Percentiles rank a stretch among this genome's conserved stretches.
Evolutionary conservation across 2,888 invertebrate genomes (phyloP).

Genomic region (Tryphoninae sp.): DNA sequence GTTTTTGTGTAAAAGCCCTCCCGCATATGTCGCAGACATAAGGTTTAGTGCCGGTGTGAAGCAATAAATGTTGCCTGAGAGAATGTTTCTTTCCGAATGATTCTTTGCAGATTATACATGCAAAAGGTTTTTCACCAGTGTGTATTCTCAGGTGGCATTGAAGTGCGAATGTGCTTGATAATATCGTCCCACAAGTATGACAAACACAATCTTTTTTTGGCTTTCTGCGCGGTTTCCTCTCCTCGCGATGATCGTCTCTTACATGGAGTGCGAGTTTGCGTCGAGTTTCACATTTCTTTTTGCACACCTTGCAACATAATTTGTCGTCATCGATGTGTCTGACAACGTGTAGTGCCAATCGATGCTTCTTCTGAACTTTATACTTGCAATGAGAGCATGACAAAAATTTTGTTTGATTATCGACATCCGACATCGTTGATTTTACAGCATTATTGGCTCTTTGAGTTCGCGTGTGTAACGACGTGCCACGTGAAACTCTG

Average conservation of each 20-base stretch:
- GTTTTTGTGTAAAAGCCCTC: conserved; percentile 78
- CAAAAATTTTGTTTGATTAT: conserved; percentile 33
- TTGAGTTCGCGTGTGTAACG: conserved; percentile 26
- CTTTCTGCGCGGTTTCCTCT: conserved; percentile 19
- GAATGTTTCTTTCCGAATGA: conserved; percentile 76
- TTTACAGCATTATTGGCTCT: background rate
- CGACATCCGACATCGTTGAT: background rate
- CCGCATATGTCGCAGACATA: conserved; percentile 79
- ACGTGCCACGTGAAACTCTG: conserved; percentile 46
- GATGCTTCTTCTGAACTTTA: conserved; percentile 66
- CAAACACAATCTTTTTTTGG: conserved; percentile 76
- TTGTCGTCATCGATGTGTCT: conserved; percentile 28
- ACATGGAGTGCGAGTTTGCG: conserved; percentile 65
- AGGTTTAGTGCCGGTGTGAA: conserved; percentile 77
- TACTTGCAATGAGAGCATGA: conserved; percentile 68
- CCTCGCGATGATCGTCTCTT: conserved; percentile 61
- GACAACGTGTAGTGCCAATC: conserved; percentile 62
- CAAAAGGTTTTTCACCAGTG: conserved; percentile 76
- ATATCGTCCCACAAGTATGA: conserved; percentile 79
- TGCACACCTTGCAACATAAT: conserved; percentile 61
- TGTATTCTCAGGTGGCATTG: conserved; percentile 78
- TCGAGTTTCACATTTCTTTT: conserved; percentile 56
- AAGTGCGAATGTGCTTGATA: conserved; percentile 73
- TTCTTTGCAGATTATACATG: conserved; percentile 76
- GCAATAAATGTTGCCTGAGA: conserved; percentile 77